Conservation (phyloP, 2,113 vertebrate genomes). For the Actinemys pallida region DNA sequence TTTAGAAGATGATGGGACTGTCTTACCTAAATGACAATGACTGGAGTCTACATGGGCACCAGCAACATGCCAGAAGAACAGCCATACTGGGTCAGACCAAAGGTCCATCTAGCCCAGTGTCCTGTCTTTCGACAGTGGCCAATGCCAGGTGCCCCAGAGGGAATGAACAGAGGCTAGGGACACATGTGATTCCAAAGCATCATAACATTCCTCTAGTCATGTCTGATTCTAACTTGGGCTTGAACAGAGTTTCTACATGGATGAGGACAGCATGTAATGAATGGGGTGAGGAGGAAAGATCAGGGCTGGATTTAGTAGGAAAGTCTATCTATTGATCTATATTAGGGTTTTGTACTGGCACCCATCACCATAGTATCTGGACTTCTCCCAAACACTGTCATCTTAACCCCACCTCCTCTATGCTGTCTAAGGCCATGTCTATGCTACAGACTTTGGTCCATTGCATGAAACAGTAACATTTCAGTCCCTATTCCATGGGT, state of each 20-base stretch:
- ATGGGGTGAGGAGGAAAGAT: background rate
- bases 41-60: background rate
- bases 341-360: background rate
- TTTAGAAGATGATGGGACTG: background rate
- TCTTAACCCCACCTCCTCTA: background rate
- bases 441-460: too few relatives aligned
- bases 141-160: too few relatives aligned
- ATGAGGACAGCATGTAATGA: background rate
- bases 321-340: background rate
- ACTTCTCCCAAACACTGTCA: background rate
- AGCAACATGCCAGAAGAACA: too few relatives aligned
- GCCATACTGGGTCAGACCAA: too few relatives aligned
- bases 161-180: too few relatives aligned
- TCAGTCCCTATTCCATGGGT: too few relatives aligned
- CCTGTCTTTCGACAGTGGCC: too few relatives aligned
- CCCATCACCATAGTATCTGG: background rate
- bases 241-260: accelerated
- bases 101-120: too few relatives aligned
- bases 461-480: too few relatives aligned
- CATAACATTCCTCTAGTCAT: background rate
- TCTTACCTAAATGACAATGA: background rate
- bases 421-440: background rate
- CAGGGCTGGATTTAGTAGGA: background rate
- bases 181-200: background rate
- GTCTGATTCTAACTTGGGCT: background rate